Evolutionary conservation across 2,888 invertebrate species (phyloP), one percentile per base, ranked within the genome.

Genomic region (Lathronympha strigana): DNA sequence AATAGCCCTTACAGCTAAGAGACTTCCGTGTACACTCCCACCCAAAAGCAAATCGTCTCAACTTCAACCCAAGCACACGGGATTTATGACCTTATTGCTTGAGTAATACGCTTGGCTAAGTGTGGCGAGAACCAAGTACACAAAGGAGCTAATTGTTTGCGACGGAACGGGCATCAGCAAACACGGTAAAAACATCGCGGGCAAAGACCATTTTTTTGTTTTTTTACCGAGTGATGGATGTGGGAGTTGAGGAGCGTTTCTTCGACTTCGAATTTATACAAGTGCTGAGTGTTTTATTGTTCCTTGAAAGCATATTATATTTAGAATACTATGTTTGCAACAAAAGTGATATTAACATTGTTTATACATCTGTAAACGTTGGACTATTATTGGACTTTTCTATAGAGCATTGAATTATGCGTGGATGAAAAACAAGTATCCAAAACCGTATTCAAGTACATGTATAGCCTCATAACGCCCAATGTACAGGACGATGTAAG

Each of bases 91-190:
- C 28, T 55, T 43, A 55, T 55, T 17, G 55, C 8, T 13, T 28
- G 8, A 5, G 13, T 13, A 50, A 55, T 67, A 79, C 77, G 77
- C 80, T 78, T 72, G 73, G 73, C 71, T 71, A 76, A 80, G 77
- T 77, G 76, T 76, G 76, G 80, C 78, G 79, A 81, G 81, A 78
- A 71, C 73, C 74, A 76, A 78, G 82, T 80, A 83, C 81, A 86
- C 82, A 84, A 81, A 80, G 79, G 76, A 83, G 84, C 79, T 86
- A 86, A 86, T 86, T 86, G 84, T 86, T 84, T 81, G 77, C 76
- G 71, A 73, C 73, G 76, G 77, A 78, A 79, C 79, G 77, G 73
- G 79, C 80, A 78, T 79, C 78, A 74, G 78, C 75, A 83, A 85
- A 84, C 83, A 83, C 68, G 70, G 71, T 70, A 73, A 73, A 64